Evolutionary conservation across 2,797 vertebrate genomes (phyloP).

Genomic region (Prionace glauca): DNA sequence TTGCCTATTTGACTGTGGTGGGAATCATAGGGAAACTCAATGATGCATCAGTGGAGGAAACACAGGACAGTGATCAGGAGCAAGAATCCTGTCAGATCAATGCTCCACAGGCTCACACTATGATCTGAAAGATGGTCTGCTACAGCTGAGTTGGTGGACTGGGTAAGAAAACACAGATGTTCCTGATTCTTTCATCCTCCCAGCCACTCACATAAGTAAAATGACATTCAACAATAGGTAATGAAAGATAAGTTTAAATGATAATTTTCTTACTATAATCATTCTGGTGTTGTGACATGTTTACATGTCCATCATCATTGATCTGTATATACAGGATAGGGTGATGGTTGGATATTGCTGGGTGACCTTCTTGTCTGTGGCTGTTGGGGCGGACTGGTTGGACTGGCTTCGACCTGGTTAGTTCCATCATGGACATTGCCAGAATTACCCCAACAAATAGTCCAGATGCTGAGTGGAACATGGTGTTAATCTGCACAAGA

Average conservation of each 20-base stretch:
- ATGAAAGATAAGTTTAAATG: not conserved
- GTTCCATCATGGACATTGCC: not conserved
- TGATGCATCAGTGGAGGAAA: too few relatives aligned
- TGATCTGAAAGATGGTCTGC: too few relatives aligned
- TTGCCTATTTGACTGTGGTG: too few relatives aligned
- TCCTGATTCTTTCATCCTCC: too few relatives aligned
- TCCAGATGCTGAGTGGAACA: not conserved
- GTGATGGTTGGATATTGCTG: not conserved
- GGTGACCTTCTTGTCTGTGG: not conserved
- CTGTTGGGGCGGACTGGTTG: not conserved
- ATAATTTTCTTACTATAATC: constrained; percentile 7
- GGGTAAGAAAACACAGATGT: too few relatives aligned
- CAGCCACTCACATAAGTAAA: too few relatives aligned
- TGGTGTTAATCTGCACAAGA: not conserved
- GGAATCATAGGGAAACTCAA: too few relatives aligned
- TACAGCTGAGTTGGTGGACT: too few relatives aligned
- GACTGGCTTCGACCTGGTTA: not conserved
- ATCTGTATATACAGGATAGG: not conserved
- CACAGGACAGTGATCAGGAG: too few relatives aligned
- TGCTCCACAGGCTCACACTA: too few relatives aligned
- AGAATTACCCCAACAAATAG: not conserved
- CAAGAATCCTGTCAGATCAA: too few relatives aligned
- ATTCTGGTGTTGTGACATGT: not conserved
- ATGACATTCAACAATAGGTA: not conserved
- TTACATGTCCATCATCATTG: not conserved